A percentile compares a stretch with the other conserved stretches of the same genome.
phyloP scores from a whole-genome alignment of 1,140 invertebrate genomes.

The Anagrus nilaparvatae region DNA sequence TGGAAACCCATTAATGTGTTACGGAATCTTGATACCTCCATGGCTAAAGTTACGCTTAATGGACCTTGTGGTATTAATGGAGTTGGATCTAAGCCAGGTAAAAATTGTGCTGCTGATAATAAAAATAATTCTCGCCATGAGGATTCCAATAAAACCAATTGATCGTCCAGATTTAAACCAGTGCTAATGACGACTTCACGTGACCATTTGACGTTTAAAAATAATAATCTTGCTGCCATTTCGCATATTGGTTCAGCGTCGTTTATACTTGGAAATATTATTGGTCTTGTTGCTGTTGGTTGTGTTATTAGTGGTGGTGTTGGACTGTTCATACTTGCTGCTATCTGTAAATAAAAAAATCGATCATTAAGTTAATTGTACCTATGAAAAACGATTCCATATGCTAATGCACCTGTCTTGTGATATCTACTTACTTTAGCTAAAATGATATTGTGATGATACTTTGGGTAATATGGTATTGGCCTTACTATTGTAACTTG shows the following conservation, averaged over 20 bases:
- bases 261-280: too few species aligned
- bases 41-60: conserved; percentile 30
- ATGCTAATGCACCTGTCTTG: too few species aligned
- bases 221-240: conserved; percentile 76
- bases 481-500: too few species aligned
- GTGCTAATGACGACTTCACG: conserved; percentile 69
- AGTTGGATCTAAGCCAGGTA: conserved; percentile 64
- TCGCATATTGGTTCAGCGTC: conserved; percentile 63
- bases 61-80: conserved; percentile 44
- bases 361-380: too few species aligned
- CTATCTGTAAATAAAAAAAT: too few species aligned
- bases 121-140: conserved; percentile 91
- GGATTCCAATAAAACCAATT: conserved; percentile 73
- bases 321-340: too few species aligned
- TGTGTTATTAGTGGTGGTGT: not conserved
- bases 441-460: too few species aligned
- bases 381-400: too few species aligned
- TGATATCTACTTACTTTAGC: too few species aligned
- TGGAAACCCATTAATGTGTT: conserved; percentile 66
- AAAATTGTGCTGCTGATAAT: conserved; percentile 76
- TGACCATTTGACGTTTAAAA: conserved; percentile 85
- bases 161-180: conserved; percentile 64
- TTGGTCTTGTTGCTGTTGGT: not conserved
- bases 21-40: conserved; percentile 66
- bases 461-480: too few species aligned